phyloP scores from a whole-genome alignment of 2,888 invertebrate genomes.

The Eurois occulta region DNA sequence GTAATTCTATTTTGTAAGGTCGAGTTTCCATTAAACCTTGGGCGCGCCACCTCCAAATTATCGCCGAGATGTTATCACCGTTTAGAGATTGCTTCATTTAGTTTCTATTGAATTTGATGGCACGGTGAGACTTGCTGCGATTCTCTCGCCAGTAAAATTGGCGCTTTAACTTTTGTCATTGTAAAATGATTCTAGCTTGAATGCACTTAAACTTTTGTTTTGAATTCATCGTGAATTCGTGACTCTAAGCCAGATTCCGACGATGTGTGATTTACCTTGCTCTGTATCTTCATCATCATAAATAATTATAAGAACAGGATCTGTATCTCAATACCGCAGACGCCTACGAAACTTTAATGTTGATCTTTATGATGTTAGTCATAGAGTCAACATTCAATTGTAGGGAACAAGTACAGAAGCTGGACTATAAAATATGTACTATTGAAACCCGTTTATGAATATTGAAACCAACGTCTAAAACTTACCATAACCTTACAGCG shows the following conservation, averaged over 20 bases:
- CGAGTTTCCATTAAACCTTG: not conserved
- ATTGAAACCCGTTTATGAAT: not conserved
- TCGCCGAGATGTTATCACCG: not conserved
- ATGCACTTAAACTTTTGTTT: not conserved
- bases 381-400: not conserved
- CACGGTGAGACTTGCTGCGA: not conserved
- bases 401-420: not conserved
- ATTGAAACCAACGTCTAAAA: not conserved
- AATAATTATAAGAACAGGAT: not conserved
- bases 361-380: not conserved
- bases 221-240: too few relatives aligned
- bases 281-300: not conserved
- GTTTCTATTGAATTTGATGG: not conserved
- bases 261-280: not conserved
- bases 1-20: not conserved
- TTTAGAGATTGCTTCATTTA: not conserved
- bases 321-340: not conserved
- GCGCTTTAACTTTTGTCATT: not conserved
- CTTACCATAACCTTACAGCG: slow-evolving; percentile 85
- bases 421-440: not conserved
- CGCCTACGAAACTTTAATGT: not conserved
- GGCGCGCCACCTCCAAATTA: not conserved
- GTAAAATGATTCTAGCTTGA: not conserved
- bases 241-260: too few relatives aligned
- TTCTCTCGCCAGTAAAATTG: not conserved